Percentiles rank a stretch among this genome's conserved stretches.
Evolutionary conservation across 2,113 vertebrate species (phyloP).

Genomic region (Camarhynchus parvulus): DNA sequence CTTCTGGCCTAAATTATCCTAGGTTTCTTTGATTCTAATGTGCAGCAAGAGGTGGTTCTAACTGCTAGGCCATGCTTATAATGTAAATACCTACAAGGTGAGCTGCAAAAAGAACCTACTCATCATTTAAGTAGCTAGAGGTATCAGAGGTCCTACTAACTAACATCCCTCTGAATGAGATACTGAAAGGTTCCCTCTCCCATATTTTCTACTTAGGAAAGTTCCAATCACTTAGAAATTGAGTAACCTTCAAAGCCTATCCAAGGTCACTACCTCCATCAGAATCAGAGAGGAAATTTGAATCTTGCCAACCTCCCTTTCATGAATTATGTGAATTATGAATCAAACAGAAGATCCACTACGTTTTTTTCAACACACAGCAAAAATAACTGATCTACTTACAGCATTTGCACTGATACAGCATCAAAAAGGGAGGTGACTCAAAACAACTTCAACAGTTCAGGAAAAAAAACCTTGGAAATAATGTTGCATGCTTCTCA

Average conservation of each 20-base stretch:
- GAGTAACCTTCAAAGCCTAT: not conserved
- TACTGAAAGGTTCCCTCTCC: not conserved
- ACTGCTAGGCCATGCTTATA: not conserved
- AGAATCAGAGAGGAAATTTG: not conserved
- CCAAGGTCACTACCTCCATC: not conserved
- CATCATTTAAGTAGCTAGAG: not conserved
- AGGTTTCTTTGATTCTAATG: not conserved
- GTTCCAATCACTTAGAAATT: not conserved
- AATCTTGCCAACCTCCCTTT: not conserved
- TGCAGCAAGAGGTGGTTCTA: not conserved
- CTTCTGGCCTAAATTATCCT: not conserved
- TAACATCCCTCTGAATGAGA: not conserved
- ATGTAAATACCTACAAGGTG: not conserved
- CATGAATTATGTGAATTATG: not conserved
- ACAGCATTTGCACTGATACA: not conserved
- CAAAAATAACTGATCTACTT: constrained; percentile 4
- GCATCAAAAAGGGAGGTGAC: not conserved
- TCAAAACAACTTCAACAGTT: constrained; percentile 5
- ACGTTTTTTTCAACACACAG: not conserved
- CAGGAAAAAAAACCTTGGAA: not conserved
- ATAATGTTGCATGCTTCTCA: not conserved
- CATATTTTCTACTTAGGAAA: not conserved
- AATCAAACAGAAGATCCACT: not conserved
- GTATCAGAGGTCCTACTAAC: not conserved
- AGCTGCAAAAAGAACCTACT: not conserved